Conservation (phyloP, 2,113 vertebrate species). For the Sterrhoptilus dennistouni region DNA sequence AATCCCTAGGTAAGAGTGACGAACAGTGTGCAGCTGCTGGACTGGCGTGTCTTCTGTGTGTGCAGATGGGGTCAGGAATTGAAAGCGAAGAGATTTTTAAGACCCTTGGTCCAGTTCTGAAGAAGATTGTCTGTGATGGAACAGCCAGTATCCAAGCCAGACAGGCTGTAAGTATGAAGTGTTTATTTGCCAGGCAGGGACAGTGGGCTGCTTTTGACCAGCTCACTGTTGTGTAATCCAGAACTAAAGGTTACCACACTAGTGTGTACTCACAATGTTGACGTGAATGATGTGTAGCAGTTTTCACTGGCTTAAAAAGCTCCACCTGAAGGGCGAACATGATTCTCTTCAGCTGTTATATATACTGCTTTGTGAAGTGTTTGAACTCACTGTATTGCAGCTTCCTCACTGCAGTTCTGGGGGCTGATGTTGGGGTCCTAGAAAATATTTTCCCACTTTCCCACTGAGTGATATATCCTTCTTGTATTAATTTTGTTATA, state of each 20-base stretch:
- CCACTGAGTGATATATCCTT: neutral
- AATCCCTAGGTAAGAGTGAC: constrained; percentile 86
- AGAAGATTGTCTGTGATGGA: constrained; percentile 88
- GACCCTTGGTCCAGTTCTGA: constrained; percentile 89
- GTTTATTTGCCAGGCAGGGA: neutral
- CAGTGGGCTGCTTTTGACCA: neutral
- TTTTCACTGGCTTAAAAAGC: neutral
- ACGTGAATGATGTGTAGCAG: neutral
- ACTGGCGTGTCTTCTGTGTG: constrained; percentile 90
- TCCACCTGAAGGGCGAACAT: neutral
- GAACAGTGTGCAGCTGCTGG: constrained; percentile 91
- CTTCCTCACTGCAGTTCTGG: neutral
- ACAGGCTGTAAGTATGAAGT: constrained; percentile 86
- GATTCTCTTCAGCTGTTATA: neutral
- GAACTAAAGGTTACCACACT: neutral
- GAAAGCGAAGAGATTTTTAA: constrained; percentile 96
- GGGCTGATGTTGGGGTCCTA: neutral
- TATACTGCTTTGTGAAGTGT: neutral
- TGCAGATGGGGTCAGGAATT: constrained; percentile 93
- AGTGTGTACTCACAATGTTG: neutral
- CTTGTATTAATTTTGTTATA: neutral
- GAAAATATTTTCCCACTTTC: neutral
- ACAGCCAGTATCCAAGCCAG: constrained; percentile 87
- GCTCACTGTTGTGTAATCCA: neutral
- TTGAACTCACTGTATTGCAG: neutral